Percentiles rank a stretch among this genome's conserved stretches.
Conservation (phyloP, 37 sponge, comb jelly and placozoan species). For the Cliona cf. orientalis region DNA sequence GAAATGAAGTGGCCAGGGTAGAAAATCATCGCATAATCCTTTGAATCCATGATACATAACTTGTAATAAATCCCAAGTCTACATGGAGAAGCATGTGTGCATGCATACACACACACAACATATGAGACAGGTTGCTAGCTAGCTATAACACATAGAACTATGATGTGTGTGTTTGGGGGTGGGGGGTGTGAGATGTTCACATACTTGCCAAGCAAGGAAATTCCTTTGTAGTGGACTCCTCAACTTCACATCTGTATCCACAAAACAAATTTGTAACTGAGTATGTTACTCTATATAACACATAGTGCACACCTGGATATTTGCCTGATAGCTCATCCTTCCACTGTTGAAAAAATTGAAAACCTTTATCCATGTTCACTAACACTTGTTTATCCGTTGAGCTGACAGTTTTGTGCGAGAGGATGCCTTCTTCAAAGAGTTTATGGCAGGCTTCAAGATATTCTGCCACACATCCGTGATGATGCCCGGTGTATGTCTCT, state of each 20-base stretch:
- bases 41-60: slow-evolving; percentile 28
- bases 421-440: slow-evolving; percentile 27
- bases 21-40: slow-evolving; percentile 25
- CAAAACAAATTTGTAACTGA: too few relatives aligned
- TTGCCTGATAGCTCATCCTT: neutral
- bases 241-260: slow-evolving; percentile 13
- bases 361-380: slow-evolving; percentile 5
- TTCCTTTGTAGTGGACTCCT: slow-evolving; percentile 23
- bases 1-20: slow-evolving; percentile 20
- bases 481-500: neutral
- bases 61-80: slow-evolving; percentile 33
- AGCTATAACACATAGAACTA: too few relatives aligned
- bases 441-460: slow-evolving; percentile 24
- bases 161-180: too few relatives aligned
- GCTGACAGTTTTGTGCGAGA: slow-evolving; percentile 8
- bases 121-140: too few relatives aligned
- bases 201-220: slow-evolving; percentile 29
- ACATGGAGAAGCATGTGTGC: too few relatives aligned
- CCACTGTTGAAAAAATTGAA: slow-evolving; percentile 17
- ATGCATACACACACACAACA: too few relatives aligned
- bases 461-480: neutral
- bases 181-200: too few relatives aligned
- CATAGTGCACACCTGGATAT: too few relatives aligned
- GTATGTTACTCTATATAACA: too few relatives aligned
- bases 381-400: neutral